These are phyloP conservation scores for Atta cephalotes DNA, from an alignment of 1,140 invertebrate genomes.

Conservation along the genomic window DNA sequence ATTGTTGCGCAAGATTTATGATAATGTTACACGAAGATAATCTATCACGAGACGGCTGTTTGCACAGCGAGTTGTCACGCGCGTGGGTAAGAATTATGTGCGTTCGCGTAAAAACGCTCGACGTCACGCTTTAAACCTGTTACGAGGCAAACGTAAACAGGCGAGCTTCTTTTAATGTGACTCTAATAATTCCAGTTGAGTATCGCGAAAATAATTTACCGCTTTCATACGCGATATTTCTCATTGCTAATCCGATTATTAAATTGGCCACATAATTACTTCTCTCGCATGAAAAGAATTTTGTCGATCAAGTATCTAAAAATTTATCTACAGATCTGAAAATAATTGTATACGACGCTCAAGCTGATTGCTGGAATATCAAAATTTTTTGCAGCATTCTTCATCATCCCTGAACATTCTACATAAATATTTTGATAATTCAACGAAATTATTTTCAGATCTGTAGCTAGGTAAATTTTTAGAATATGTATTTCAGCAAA, in stretches of 20 bases:
- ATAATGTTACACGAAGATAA: neutral
- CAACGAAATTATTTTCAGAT: too few species aligned
- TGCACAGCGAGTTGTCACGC: neutral
- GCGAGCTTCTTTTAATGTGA: neutral
- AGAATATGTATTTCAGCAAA: too few species aligned
- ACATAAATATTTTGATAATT: too few species aligned
- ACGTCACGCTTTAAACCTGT: slow-evolving; percentile 18
- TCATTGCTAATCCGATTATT: too few species aligned
- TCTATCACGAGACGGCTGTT: neutral
- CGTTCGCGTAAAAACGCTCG: slow-evolving; percentile 4
- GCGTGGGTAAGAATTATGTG: neutral
- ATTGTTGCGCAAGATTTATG: slow-evolving; percentile 15
- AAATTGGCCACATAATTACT: neutral
- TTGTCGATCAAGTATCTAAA: too few species aligned
- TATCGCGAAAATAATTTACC: neutral
- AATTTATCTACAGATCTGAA: too few species aligned
- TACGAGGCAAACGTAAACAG: slow-evolving; percentile 20
- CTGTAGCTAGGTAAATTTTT: too few species aligned
- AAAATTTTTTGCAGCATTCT: too few species aligned
- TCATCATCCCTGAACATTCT: too few species aligned
- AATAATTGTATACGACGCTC: too few species aligned
- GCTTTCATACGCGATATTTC: neutral
- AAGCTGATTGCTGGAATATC: too few species aligned
- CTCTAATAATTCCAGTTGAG: neutral
- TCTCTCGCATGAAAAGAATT: too few species aligned